These are phyloP conservation scores for Hemibagrus wyckioides DNA, from an alignment of 2,113 vertebrate genomes.

Conservation along the genomic window DNA sequence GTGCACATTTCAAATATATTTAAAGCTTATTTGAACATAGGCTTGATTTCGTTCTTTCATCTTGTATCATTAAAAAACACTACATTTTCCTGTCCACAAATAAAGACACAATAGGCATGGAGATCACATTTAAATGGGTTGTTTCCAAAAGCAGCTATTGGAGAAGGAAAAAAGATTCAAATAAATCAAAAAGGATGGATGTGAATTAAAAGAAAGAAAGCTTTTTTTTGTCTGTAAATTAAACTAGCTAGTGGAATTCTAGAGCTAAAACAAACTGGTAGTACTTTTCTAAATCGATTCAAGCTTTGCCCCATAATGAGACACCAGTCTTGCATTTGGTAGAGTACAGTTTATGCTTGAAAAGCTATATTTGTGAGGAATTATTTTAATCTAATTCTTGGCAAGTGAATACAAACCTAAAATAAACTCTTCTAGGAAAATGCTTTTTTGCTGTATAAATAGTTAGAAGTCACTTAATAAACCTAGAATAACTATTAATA, in stretches of 20 bases:
- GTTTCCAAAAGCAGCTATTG: constrained; percentile 35
- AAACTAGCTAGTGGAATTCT: neutral
- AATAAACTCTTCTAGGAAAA: neutral
- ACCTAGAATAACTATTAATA: neutral
- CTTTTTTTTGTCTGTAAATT: neutral
- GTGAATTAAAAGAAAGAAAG: constrained; percentile 1
- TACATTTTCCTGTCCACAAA: constrained; percentile 51
- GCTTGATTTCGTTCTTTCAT: constrained; percentile 63
- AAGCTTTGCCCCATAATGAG: constrained; percentile 32
- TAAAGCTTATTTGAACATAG: constrained; percentile 66
- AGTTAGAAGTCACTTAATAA: neutral
- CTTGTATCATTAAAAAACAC: constrained; percentile 51
- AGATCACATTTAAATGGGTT: constrained; percentile 61
- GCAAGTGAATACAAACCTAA: neutral
- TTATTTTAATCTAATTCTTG: neutral
- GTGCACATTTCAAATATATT: constrained; percentile 66
- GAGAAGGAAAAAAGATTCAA: neutral
- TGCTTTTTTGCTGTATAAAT: neutral
- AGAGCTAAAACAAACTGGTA: neutral
- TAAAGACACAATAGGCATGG: constrained; percentile 60
- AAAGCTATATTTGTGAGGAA: neutral
- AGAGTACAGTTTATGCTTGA: constrained; percentile 3
- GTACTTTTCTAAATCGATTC: neutral
- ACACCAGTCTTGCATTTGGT: constrained; percentile 41
- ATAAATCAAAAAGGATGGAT: neutral